Base-by-base conservation (phyloP, 2,797 vertebrate genomes). In the Parambassis ranga region DNA sequence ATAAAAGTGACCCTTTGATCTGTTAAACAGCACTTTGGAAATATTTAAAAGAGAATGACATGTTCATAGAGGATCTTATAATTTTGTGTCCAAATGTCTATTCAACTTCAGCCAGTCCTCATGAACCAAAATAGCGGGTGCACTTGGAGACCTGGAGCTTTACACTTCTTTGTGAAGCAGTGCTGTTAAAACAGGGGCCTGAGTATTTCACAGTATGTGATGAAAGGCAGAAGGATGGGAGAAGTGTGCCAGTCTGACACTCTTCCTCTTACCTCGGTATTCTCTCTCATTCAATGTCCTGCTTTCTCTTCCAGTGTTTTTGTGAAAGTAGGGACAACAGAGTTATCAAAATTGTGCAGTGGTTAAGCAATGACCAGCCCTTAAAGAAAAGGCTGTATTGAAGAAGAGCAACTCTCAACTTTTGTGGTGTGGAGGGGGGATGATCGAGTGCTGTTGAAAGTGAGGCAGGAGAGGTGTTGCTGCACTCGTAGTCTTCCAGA, bases 301-400 rank as follows among this genome's bases (percentile, higher is more conserved):
- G 32, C 30, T 56, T 55, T 68, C 59, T 48, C 30, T 39, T 35
- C 22, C 31, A 49, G 47, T 24, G 14, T n/a, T 39, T 62, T 60
- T 58, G 27, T 51, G 32, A 67, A 47, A 63, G 35, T 37, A 27
- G 28, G n/a, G 33, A 80, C 44, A 68, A 37, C 41, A 15, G 44
- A 55, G 50, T 64, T 58, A 65, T 77, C 69, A 58, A 57, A 81
- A 74, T 38, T 33, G 51, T 53, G 58, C 68, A 24, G 60, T 35
- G 55, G 63, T 66, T 70, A 66, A 77, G 90, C 85, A 87, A 85
- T 89, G 87, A 91, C 91, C 89, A 82, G 83, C 87, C 88, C 33
- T 50, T 6, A 46, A 67, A 55, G 53, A 67, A 43, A 71, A 69
- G 56, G 73, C 65, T 42, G 50, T 38, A 59, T 55, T 71, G 53